Percentiles rank a stretch among this genome's conserved stretches.
These are phyloP conservation scores for Carapus acus DNA, from an alignment of 2,797 vertebrate genomes.

Conservation along the genomic window DNA sequence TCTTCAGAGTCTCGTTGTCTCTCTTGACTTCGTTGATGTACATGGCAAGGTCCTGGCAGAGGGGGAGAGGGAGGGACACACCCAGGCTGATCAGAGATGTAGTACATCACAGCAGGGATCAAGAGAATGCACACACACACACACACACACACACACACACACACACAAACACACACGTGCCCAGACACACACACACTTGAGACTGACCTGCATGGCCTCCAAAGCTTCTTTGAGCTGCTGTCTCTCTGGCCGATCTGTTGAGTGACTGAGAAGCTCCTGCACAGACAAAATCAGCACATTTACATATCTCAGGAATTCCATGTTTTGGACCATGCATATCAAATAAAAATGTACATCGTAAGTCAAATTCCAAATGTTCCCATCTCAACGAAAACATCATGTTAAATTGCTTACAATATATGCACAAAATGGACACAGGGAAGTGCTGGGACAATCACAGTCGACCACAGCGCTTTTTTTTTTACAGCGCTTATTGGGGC, in stretches of 20 bases:
- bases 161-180: conserved; percentile 1
- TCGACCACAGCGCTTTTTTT: no score
- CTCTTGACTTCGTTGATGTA: conserved; percentile 98
- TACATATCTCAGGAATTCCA: no score
- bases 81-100: conserved; percentile 34
- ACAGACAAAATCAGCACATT: not conserved
- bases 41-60: conserved; percentile 92
- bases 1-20: conserved; percentile 98
- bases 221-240: conserved; percentile 92
- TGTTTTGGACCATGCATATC: no score
- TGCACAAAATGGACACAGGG: no score
- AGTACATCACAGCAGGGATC: conserved; percentile 24
- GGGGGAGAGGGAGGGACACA: no score
- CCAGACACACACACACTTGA: conserved; percentile 7
- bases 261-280: conserved; percentile 92
- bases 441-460: no score
- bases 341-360: no score
- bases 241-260: conserved; percentile 83
- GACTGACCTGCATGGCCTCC: conserved; percentile 90
- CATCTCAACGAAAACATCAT: no score
- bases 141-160: conserved; percentile 1
- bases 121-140: no score
- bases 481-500: no score
- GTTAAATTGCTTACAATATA: no score
- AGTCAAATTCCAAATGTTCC: no score